Conservation (phyloP, 2,797 vertebrate genomes). For the Melanotaenia trifasciata region DNA sequence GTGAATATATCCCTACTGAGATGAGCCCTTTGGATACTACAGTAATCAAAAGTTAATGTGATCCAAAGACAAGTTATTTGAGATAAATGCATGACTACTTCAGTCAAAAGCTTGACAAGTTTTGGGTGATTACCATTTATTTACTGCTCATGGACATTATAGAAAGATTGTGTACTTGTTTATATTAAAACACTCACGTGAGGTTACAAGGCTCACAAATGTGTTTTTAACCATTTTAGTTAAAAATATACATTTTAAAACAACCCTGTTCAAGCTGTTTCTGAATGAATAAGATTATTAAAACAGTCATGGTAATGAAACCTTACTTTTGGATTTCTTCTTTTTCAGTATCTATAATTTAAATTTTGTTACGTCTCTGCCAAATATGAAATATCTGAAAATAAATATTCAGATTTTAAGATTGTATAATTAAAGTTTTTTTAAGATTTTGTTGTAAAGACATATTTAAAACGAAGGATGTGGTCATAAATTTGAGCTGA, state of each 20-base stretch:
- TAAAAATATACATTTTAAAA: not conserved
- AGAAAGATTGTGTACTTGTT: not conserved
- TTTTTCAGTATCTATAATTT: not conserved
- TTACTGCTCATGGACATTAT: not conserved
- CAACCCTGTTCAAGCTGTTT: not conserved
- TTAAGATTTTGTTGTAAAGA: conserved; percentile 5
- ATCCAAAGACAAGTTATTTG: conserved; percentile 16
- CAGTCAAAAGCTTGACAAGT: conserved; percentile 17
- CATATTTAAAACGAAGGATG: conserved; percentile 8
- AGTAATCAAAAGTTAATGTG: conserved; percentile 18
- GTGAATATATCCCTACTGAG: conserved; percentile 28
- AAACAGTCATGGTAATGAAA: not conserved
- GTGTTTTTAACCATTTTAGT: not conserved
- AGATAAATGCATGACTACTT: conserved; percentile 17
- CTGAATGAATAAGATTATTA: not conserved
- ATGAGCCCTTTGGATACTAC: conserved; percentile 10
- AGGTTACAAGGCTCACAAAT: not conserved
- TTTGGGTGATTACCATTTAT: conserved; percentile 3
- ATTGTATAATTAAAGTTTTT: not conserved
- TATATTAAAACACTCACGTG: not conserved
- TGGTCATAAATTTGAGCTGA: conserved; percentile 22
- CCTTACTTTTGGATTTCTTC: not conserved
- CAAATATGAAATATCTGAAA: not conserved
- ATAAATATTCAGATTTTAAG: not conserved
- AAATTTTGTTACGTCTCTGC: not conserved